Conservation (phyloP, 92 coral and sea anemone species). For the Bergia sp. region DNA sequence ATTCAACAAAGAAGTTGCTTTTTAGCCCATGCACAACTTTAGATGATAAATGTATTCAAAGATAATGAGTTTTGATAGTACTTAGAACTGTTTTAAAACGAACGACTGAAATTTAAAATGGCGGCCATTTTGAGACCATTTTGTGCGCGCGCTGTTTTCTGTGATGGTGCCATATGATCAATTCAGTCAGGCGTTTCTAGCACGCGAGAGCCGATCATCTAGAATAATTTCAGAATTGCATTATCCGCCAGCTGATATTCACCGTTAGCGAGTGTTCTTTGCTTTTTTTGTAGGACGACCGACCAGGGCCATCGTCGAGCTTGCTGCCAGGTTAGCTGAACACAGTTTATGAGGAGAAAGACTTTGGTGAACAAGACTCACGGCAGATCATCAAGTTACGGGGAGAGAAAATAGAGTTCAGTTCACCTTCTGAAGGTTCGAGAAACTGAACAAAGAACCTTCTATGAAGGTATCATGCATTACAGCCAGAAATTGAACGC, state of each 20-base stretch:
- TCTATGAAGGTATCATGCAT: background rate
- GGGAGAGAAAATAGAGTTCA: background rate
- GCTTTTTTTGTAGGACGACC: slow-evolving; percentile 30
- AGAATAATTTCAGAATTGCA: background rate
- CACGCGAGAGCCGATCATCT: too few relatives aligned
- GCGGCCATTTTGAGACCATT: too few relatives aligned
- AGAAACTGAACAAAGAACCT: background rate
- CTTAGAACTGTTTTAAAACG: too few relatives aligned
- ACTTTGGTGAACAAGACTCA: background rate
- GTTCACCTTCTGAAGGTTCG: background rate
- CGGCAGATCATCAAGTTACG: background rate
- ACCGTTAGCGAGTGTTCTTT: background rate
- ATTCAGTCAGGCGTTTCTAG: too few relatives aligned
- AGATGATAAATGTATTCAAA: too few relatives aligned
- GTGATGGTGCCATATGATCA: too few relatives aligned
- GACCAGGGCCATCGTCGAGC: slow-evolving; percentile 38
- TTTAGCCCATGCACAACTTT: too few relatives aligned
- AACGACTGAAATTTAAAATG: too few relatives aligned
- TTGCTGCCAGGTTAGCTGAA: slow-evolving; percentile 14
- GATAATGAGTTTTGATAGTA: too few relatives aligned
- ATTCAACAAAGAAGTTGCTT: too few relatives aligned
- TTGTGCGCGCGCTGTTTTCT: too few relatives aligned
- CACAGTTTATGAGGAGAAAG: slow-evolving; percentile 15
- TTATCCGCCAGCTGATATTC: background rate
- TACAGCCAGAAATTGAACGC: background rate